Evolutionary conservation across 2,888 invertebrate genomes (phyloP).

Genomic region (Caenorhabditis sp.): DNA sequence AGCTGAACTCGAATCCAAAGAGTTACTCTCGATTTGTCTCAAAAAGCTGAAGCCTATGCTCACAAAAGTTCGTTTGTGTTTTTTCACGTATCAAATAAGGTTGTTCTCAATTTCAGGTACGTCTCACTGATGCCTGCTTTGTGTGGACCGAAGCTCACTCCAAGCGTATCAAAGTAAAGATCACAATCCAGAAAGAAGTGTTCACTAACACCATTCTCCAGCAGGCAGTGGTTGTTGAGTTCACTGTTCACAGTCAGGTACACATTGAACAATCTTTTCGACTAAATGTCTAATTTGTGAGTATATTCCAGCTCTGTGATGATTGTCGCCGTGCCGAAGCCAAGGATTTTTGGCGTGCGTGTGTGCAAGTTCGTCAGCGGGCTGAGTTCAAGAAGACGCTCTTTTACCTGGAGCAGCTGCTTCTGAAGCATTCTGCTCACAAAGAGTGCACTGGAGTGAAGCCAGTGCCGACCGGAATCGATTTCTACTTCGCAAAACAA

Average conservation of each 20-base stretch:
- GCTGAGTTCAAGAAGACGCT: conserved; percentile 96
- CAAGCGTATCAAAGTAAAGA: conserved; percentile 90
- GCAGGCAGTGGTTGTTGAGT: conserved; percentile 96
- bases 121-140: conserved; percentile 94
- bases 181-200: conserved; percentile 95
- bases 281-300: too few species aligned
- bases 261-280: too few species aligned
- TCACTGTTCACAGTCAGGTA: conserved; percentile 88
- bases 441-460: conserved; percentile 73
- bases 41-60: conserved; percentile 85
- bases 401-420: conserved; percentile 95
- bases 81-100: not conserved
- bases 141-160: conserved; percentile 99
- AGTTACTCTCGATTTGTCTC: conserved; percentile 86
- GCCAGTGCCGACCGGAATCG: conserved; percentile 83
- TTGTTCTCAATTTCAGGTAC: conserved; percentile 82
- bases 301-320: conserved; percentile 97
- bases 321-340: conserved; percentile 97
- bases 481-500: conserved; percentile 90
- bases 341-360: conserved; percentile 96
- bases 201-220: conserved; percentile 88
- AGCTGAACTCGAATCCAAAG: conserved; percentile 81
- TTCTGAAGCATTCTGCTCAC: conserved; percentile 88
- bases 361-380: conserved; percentile 83
- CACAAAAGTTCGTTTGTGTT: conserved; percentile 59